Evolutionary conservation across 2,888 invertebrate genomes (phyloP), one percentile per base, ranked within the genome.

Genomic region (Ferrisia virgata): DNA sequence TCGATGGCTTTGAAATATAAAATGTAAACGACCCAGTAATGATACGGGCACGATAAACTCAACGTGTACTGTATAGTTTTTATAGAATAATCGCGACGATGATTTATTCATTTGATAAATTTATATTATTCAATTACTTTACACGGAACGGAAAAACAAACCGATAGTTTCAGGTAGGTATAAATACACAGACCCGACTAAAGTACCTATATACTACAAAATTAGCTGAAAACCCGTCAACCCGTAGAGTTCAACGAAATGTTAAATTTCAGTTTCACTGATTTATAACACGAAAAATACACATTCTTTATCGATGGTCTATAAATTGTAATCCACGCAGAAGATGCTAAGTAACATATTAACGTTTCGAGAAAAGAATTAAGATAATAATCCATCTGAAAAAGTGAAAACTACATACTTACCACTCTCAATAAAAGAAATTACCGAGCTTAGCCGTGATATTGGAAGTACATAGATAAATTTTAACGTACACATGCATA

Each of bases 1-100:
- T 72, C 72, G 72, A 72, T 72, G 72, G 33, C 72, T 72, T 72
- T 72, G 31, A 72, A 72, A 33, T 58, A 22, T 25, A 58, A 58
- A 72, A 72, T 72, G 72, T 72, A 72, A 72, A 72, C 72, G 72
- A 72, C 72, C 72, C 72, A 33, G 5, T 72, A 72, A 72, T 72
- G 72, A 72, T 72, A 72, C 72, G 72, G 72, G 72, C 33, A 33
- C 72, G 72, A 33, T 33, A 72, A 72, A 72, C 28, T 31, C 31
- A 0, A 1, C 15, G 25, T 64, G 31, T 33, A 25, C 6, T 11
- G n/a, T 25, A 3, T n/a, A n/a, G n/a, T 33, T 72, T 33, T 72
- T 28, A 28, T 33, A 8, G 33, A 72, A 72, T 33, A 31, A 72
- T 33, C 72, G 72, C 72, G 1, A 72, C 31, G 72, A 33, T 33